Evolutionary conservation across 2,113 vertebrate genomes (phyloP).

Genomic region (Pitta sordida): DNA sequence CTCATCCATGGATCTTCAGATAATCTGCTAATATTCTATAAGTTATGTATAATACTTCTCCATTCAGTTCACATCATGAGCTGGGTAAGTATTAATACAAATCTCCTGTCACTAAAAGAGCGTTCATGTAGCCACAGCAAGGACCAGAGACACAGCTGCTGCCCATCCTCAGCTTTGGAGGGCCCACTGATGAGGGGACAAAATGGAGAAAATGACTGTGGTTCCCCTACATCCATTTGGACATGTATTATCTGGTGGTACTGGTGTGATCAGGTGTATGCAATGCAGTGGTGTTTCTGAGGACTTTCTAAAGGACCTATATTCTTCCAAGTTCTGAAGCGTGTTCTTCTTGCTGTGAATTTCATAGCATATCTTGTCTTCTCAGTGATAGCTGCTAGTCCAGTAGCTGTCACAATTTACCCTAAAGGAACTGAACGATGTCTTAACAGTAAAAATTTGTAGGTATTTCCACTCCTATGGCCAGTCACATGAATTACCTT

Average conservation of each 20-base stretch:
- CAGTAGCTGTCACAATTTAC: background rate
- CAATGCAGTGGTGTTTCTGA: background rate
- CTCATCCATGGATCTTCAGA: background rate
- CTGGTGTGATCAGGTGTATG: background rate
- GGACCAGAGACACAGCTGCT: background rate
- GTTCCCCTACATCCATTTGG: rapidly evolving
- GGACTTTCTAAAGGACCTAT: background rate
- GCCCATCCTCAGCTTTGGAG: background rate
- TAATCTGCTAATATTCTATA: background rate
- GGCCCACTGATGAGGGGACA: background rate
- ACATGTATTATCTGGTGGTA: background rate
- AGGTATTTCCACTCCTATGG: background rate
- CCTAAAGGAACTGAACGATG: background rate
- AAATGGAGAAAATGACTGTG: background rate
- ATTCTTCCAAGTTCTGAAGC: background rate
- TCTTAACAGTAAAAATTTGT: background rate
- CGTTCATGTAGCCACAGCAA: background rate
- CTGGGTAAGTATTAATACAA: background rate
- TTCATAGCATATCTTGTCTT: background rate
- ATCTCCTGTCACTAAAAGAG: background rate
- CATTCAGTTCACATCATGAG: background rate
- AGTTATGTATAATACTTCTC: background rate
- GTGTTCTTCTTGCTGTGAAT: background rate
- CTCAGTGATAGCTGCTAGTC: background rate
- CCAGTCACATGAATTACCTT: background rate